These are phyloP conservation scores for Panulirus ornatus DNA, from an alignment of 1,140 invertebrate species.

Conservation along the genomic window DNA sequence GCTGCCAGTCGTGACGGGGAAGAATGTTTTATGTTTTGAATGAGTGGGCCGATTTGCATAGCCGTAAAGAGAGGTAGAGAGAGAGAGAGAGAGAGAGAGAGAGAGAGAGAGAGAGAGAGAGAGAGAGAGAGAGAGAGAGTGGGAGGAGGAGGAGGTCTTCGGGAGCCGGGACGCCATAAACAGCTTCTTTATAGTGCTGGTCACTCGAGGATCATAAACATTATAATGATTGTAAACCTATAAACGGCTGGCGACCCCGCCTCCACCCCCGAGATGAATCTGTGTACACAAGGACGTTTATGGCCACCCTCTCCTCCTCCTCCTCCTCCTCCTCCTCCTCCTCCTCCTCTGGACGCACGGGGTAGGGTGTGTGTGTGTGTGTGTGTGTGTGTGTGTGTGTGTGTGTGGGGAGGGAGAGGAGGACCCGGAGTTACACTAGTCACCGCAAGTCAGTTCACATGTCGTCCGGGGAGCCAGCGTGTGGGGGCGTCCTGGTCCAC, in stretches of 20 bases:
- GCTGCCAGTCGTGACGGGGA: no score
- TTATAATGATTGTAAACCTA: slow-evolving; percentile 52
- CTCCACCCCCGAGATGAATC: background rate
- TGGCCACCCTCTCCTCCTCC: background rate
- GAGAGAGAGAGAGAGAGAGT: background rate
- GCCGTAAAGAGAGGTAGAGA: background rate
- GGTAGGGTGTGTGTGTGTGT: no score
- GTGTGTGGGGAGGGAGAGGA: no score
- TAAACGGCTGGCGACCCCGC: background rate
- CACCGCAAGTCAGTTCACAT: no score
- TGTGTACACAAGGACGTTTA: background rate
- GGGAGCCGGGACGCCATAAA: slow-evolving; percentile 8
- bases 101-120: no score
- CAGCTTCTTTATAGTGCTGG: slow-evolving; percentile 17
- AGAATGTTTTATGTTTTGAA: no score
- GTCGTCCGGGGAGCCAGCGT: no score
- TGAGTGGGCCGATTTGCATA: no score
- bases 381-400: no score
- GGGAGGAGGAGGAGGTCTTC: background rate
- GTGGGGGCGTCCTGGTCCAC: no score
- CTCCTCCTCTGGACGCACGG: no score
- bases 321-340: background rate
- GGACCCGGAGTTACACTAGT: no score
- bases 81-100: background rate
- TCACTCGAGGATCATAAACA: slow-evolving; percentile 8